Conservation (phyloP, 1,140 invertebrate genomes). For the Amphibalanus amphitrite region DNA sequence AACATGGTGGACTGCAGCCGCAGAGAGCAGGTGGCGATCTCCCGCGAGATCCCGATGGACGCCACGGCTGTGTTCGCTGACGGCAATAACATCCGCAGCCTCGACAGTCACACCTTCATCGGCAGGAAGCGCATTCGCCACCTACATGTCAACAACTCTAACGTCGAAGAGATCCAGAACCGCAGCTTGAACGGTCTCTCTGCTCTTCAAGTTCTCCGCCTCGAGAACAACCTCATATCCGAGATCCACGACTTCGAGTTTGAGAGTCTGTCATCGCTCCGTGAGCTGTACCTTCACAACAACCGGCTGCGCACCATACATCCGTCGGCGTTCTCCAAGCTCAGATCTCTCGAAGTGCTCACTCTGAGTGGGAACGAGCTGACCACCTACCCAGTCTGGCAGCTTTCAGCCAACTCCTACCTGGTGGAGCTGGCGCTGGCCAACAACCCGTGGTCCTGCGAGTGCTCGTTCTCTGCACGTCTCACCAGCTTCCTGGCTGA, state of each 20-base stretch:
- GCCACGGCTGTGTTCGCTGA: slow-evolving; percentile 83
- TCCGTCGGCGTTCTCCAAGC: slow-evolving; percentile 61
- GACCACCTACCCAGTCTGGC: slow-evolving; percentile 44
- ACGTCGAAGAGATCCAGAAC: slow-evolving; percentile 64
- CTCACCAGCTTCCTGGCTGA: slow-evolving; percentile 23
- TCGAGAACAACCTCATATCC: slow-evolving; percentile 67
- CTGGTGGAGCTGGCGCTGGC: slow-evolving; percentile 24
- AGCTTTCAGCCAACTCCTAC: slow-evolving; percentile 24
- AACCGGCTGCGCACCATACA: slow-evolving; percentile 67
- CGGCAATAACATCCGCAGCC: slow-evolving; percentile 67
- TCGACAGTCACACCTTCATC: slow-evolving; percentile 76
- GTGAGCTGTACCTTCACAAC: slow-evolving; percentile 70
- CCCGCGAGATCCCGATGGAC: slow-evolving; percentile 78
- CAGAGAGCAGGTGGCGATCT: slow-evolving; percentile 45
- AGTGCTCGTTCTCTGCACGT: slow-evolving; percentile 25
- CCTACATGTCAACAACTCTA: slow-evolving; percentile 71
- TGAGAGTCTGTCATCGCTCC: slow-evolving; percentile 45
- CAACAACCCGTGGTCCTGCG: slow-evolving; percentile 30
- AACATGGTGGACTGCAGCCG: slow-evolving; percentile 78
- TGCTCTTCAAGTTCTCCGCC: slow-evolving; percentile 42
- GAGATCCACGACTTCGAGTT: slow-evolving; percentile 66
- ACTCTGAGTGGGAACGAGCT: slow-evolving; percentile 68
- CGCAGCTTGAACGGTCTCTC: slow-evolving; percentile 73
- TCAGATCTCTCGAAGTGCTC: slow-evolving; percentile 62
- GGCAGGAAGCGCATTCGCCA: slow-evolving; percentile 72